Base-by-base conservation (phyloP, 2,888 invertebrate species). In the Drosophila mettleri region DNA sequence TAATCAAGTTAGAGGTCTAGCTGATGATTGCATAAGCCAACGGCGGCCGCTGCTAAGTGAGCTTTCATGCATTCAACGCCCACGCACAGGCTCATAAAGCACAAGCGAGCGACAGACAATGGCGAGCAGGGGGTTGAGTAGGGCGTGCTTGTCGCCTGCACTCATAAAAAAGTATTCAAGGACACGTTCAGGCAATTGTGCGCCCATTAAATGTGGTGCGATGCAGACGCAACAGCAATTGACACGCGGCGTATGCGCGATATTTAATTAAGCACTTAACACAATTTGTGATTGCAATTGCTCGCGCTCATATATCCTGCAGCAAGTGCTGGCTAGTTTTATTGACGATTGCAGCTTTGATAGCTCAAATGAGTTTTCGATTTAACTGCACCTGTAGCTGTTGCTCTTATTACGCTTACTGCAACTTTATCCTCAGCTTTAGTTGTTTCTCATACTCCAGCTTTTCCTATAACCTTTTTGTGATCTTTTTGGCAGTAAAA, bases 341-440 rank as follows among this genome's bases (percentile, higher is more conserved):
- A n/a, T n/a, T n/a, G n/a, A n/a, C n/a, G n/a, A n/a, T n/a, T n/a
- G n/a, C n/a, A n/a, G n/a, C n/a, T n/a, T n/a, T n/a, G n/a, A n/a
- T n/a, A n/a, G n/a, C n/a, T n/a, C n/a, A n/a, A n/a, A n/a, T n/a
- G n/a, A n/a, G n/a, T n/a, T n/a, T n/a, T n/a, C n/a, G 31, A 8
- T 7, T 8, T 9, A 31, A 31, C 31, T 24, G 3, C 24, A 24
- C 5, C 24, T 24, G 24, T 3, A 24, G 5, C 5, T 24, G 24
- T 9, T 31, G 31, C 31, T 31, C 9, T 31, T 12, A 2, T 31
- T 31, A 75, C 73, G 3, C 24, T 5, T 73, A 62, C 66, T 62
- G 60, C 57, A 41, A 65, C 63, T 76, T 86, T 87, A 86, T 84
- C 82, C 84, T 61, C 24, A 34, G 7, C 36, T 18, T 31, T 9